A percentile compares a stretch with the other conserved stretches of the same genome.
Conservation (phyloP, 64 coral and sea anemone species). For the Acropora tenuis region DNA sequence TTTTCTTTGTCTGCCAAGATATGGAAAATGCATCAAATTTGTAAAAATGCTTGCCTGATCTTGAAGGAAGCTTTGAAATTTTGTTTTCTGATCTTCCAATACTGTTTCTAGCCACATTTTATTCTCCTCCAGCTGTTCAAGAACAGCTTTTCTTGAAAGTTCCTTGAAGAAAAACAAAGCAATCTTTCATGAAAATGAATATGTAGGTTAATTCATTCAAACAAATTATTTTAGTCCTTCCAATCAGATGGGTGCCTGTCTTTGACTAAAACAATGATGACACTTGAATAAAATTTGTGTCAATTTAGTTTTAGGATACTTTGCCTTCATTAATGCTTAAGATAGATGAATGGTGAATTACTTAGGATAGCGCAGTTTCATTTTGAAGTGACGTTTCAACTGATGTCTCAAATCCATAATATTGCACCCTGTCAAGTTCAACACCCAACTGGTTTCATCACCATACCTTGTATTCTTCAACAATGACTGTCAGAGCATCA, state of each 20-base stretch:
- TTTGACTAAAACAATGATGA: too few relatives aligned
- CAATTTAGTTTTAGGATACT: too few relatives aligned
- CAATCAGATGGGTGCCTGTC: too few relatives aligned
- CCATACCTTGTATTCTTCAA: constrained; percentile 86
- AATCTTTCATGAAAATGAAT: neutral
- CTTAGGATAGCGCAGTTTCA: too few relatives aligned
- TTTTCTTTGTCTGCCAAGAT: neutral
- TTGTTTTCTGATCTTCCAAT: constrained; percentile 70
- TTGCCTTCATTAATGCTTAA: too few relatives aligned
- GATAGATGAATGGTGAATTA: too few relatives aligned
- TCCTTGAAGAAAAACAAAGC: constrained; percentile 36
- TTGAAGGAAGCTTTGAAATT: constrained; percentile 63
- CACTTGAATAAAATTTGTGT: too few relatives aligned
- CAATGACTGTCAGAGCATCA: constrained; percentile 78
- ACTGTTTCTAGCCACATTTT: constrained; percentile 57
- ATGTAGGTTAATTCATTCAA: too few relatives aligned
- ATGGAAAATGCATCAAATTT: neutral
- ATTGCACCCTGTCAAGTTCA: too few relatives aligned
- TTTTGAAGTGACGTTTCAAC: too few relatives aligned
- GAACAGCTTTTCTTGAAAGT: constrained; percentile 70
- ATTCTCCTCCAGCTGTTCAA: constrained; percentile 67
- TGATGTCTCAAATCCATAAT: too few relatives aligned
- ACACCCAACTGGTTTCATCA: neutral
- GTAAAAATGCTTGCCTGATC: constrained; percentile 48
- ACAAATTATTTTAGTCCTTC: too few relatives aligned